Base-by-base conservation (phyloP, 2,113 vertebrate genomes). In the Candoia aspera region DNA sequence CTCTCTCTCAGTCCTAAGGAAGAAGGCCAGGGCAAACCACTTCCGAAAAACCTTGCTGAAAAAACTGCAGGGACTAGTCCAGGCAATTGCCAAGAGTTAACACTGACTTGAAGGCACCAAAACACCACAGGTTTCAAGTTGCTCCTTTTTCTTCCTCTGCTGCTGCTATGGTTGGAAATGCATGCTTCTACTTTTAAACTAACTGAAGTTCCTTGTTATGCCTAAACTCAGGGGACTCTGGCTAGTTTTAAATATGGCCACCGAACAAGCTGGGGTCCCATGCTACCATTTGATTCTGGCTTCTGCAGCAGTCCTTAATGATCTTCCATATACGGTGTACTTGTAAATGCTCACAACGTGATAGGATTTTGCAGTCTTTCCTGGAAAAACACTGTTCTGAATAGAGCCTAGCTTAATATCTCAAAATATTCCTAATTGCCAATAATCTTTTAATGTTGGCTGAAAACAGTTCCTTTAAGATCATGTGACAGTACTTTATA, bases 401-500 rank as follows among this genome's bases (percentile, higher is more conserved):
- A 15, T 57, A n/a, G 8, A 57, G 8, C 53, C 54, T 26, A 6
- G 49, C 21, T 53, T 86, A 37, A 54, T 55, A 19, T 8, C 26
- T 8, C 6, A 57, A 85, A 86, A 87, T 42, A 42, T 17, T 83
- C 17, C 4, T 42, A 87, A 87, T 46, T 60, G 23, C 33, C 21
- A 88, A 88, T 42, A 26, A 60, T 60, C 33, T 59, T 87, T 59
- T 46, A 0, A 26, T 26, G 33, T 88, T 88, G 91, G 91, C 57
- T 42, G 73, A 42, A 79, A 54, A 57, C 49, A 91, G 90, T 93
- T 91, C 87, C 87, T 21, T 94, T 6, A 3, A 86, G 90, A 94
- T 64, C 94, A 17, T 53, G 88, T 91, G 92, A 92, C 88, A 90
- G 60, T 59, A 54, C 84, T 94, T 94, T 91, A 57, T 46, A 84